Base-by-base conservation (phyloP, 2,797 vertebrate species). In the Eulemur mongoz region DNA sequence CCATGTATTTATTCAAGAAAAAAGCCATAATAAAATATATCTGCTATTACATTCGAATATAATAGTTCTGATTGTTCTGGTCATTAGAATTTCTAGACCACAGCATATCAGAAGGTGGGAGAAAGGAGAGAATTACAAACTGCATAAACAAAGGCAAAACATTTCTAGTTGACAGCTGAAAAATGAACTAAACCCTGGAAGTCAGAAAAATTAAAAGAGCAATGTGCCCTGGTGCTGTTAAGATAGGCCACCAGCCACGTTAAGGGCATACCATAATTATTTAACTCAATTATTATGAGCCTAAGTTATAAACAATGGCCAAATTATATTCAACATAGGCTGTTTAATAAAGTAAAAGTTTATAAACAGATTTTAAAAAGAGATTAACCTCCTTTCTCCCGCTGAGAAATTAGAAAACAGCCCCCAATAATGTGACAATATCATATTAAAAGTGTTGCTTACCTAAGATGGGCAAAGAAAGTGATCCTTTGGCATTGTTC, bases 291-390 rank as follows among this genome's bases (percentile, higher is more conserved):
- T 93, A 70, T 2, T 3, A 4, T 75, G 57, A 81, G 27, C 4
- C 50, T 75, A 70, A 38, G 0, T 84, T 86, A 87, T 72, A 81
- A 81, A 67, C 20, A 59, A 67, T 73, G 50, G 23, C 45, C 72
- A 81, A 70, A 94, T 93, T 89, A 70, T 52, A 32, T 86, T 86
- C 67, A 18, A 1, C 57, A 32, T 67, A 30, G 61, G 48, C n/a
- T 7, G 18, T 76, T 94, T 92, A 94, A 87, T 86, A 94, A 96
- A 73, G 72, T 38, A 82, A 90, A 73, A 94, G 32, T 83, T 97
- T 75, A 78, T 54, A 93, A 83, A 25, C 54, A 57, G 54, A 57
- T 57, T 57, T 23, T 57, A 57, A 89, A 89, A 92, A 89, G 65
- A 57, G 22, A 85, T 43, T 48, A 97, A 50, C 30, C 70, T 13